phyloP scores from a whole-genome alignment of 2,113 vertebrate genomes.

The Otis tarda region DNA sequence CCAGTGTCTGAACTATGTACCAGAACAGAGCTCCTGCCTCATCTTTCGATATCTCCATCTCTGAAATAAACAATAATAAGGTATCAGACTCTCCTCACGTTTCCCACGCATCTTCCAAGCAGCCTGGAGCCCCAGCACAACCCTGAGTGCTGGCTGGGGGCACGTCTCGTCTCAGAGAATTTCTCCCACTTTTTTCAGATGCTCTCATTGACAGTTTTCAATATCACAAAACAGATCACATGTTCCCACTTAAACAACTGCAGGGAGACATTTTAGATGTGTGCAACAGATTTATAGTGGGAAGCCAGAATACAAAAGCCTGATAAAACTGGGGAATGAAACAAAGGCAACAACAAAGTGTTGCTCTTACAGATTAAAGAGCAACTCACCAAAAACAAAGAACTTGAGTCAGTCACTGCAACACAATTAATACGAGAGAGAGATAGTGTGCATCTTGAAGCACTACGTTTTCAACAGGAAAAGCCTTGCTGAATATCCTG shows the following conservation, averaged over 20 bases:
- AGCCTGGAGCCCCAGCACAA: background rate
- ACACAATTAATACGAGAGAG: background rate
- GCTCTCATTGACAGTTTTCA: background rate
- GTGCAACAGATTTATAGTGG: background rate
- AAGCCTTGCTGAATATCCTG: background rate
- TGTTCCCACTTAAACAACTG: background rate
- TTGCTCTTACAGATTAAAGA: background rate
- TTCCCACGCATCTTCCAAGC: background rate
- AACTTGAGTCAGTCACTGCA: background rate
- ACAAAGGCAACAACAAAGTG: background rate
- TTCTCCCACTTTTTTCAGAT: background rate
- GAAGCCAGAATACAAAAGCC: background rate
- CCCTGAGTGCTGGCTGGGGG: background rate
- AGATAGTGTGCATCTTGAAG: background rate
- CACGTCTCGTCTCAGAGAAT: background rate
- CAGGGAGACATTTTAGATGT: constrained; percentile 17
- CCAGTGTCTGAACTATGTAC: background rate
- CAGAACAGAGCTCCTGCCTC: background rate
- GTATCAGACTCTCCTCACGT: background rate
- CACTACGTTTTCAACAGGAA: background rate
- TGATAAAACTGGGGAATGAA: background rate
- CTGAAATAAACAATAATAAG: background rate
- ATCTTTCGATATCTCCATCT: background rate
- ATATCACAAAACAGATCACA: background rate
- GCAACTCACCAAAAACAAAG: background rate